Conservation (phyloP, 2,888 invertebrate species). For the Epinotia bilunana region DNA sequence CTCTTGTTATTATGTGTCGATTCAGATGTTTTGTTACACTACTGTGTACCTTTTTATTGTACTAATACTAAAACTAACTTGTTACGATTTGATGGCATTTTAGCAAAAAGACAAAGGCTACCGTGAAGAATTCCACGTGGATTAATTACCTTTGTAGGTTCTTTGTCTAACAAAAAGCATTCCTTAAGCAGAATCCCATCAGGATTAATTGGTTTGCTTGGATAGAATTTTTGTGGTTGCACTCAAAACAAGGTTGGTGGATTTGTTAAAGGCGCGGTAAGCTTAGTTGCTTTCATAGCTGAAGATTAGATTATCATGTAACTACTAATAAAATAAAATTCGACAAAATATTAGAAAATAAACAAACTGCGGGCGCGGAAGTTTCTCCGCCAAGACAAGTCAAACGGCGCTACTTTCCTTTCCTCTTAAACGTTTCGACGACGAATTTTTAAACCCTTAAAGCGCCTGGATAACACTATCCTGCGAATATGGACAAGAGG, state of each 20-base stretch:
- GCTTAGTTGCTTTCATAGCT: not conserved
- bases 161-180: constrained; percentile 68
- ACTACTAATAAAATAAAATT: not conserved
- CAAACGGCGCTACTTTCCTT: too few relatives aligned
- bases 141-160: constrained; percentile 76
- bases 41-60: constrained; percentile 13
- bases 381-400: too few relatives aligned
- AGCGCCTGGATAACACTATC: too few relatives aligned
- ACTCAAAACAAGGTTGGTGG: constrained; percentile 33
- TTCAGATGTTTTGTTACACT: constrained; percentile 2
- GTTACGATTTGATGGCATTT: constrained; percentile 46
- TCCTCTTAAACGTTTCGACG: too few relatives aligned
- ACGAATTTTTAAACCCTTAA: too few relatives aligned
- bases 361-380: too few relatives aligned
- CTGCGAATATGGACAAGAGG: too few relatives aligned
- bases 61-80: constrained; percentile 35
- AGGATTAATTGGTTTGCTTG: constrained; percentile 72
- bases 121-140: constrained; percentile 71
- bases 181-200: constrained; percentile 63
- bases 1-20: too few relatives aligned
- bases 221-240: constrained; percentile 62
- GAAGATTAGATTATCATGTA: not conserved
- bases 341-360: not conserved
- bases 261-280: not conserved
- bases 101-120: constrained; percentile 41